Conservation (phyloP, 2,113 vertebrate genomes). For the Sceloporus tristichus region DNA sequence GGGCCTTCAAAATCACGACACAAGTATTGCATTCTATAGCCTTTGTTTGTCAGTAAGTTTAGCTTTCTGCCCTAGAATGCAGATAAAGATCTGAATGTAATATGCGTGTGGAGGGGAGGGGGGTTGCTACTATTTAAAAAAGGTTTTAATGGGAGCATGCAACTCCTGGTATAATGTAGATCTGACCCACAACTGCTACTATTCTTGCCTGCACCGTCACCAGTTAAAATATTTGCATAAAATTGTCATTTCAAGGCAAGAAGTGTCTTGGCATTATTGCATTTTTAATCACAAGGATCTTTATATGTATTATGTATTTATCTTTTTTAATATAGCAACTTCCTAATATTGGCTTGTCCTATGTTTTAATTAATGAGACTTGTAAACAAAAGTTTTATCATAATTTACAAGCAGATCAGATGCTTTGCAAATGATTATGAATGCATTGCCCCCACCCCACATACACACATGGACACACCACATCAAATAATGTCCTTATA, state of each 20-base stretch:
- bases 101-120: not conserved
- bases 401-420: conserved; percentile 58
- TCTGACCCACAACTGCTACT: not conserved
- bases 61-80: not conserved
- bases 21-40: not conserved
- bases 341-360: conserved; percentile 42
- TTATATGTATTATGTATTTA: conserved; percentile 28
- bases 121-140: too few relatives aligned
- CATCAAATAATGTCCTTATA: conserved; percentile 7
- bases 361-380: conserved; percentile 56
- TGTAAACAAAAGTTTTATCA: conserved; percentile 47
- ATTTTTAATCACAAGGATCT: conserved; percentile 39
- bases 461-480: not conserved
- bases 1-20: not conserved
- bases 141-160: not conserved
- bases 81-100: not conserved
- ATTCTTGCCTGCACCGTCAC: not conserved
- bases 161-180: not conserved
- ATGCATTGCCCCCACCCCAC: conserved; percentile 25
- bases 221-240: not conserved
- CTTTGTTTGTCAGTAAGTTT: not conserved
- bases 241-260: conserved; percentile 6
- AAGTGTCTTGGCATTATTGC: conserved; percentile 10
- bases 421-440: conserved; percentile 47
- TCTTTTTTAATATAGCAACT: conserved; percentile 17